Conservation (phyloP, 1,140 invertebrate genomes). For the Cotesia typhae region DNA sequence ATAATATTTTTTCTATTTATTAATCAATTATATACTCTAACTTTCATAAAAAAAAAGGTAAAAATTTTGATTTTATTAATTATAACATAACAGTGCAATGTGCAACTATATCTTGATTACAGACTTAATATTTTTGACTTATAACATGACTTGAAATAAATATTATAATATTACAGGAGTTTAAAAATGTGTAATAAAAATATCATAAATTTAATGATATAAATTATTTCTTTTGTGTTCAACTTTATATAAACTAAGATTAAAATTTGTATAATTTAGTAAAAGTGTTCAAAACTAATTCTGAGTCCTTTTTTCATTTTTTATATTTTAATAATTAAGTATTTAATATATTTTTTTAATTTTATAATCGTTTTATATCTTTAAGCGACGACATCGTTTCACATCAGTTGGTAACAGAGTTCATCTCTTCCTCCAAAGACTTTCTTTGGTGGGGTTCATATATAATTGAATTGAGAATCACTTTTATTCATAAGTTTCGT, state of each 20-base stretch:
- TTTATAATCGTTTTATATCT: too few species aligned
- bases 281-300: conserved; percentile 12
- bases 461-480: too few species aligned
- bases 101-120: conserved; percentile 28
- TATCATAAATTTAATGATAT: conserved; percentile 16
- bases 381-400: too few species aligned
- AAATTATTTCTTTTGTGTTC: conserved; percentile 4
- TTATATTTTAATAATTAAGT: not conserved
- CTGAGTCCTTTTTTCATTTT: not conserved
- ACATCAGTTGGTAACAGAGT: too few species aligned
- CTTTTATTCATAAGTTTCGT: too few species aligned
- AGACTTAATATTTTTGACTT: conserved; percentile 36
- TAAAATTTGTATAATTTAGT: conserved; percentile 25
- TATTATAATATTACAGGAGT: conserved; percentile 38
- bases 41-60: not conserved
- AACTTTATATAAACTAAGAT: not conserved
- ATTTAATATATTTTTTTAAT: too few species aligned
- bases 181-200: conserved; percentile 37
- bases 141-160: conserved; percentile 27
- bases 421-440: too few species aligned
- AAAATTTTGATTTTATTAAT: conserved; percentile 28
- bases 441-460: too few species aligned
- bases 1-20: conserved; percentile 23
- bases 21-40: conserved; percentile 8
- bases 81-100: conserved; percentile 33